phyloP scores from a whole-genome alignment of 2,888 invertebrate species.

The Desoria tigrina region DNA sequence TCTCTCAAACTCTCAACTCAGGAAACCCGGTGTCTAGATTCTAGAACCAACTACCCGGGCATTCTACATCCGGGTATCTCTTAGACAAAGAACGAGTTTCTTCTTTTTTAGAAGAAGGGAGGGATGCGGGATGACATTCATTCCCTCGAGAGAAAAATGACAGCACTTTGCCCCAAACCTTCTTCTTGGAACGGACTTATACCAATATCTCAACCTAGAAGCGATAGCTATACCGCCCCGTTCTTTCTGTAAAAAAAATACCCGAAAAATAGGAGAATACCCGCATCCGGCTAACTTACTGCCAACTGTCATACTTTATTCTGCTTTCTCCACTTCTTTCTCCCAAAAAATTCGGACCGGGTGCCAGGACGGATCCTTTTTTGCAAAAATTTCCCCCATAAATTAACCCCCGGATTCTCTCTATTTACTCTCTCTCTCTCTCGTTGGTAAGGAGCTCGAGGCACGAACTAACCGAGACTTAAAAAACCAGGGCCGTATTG shows the following conservation, averaged over 20 bases:
- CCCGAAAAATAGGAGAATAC: not conserved
- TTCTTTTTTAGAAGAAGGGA: conserved; percentile 20
- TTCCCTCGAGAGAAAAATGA: conserved; percentile 41
- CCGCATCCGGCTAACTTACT: not conserved
- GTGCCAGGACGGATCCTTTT: conserved; percentile 8
- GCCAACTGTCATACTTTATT: conserved; percentile 23
- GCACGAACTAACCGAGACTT: too few species aligned
- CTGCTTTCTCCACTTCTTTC: conserved; percentile 22
- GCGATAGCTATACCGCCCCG: not conserved
- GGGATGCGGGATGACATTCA: conserved; percentile 40
- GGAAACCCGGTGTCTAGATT: too few species aligned
- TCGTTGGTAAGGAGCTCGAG: too few species aligned
- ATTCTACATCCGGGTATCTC: too few species aligned
- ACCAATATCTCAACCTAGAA: not conserved
- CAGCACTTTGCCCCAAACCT: conserved; percentile 41
- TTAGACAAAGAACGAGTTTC: conserved; percentile 1
- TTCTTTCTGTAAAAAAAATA: conserved; percentile 2
- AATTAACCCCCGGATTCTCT: conserved; percentile 30
- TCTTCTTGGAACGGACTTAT: not conserved
- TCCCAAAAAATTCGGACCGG: not conserved
- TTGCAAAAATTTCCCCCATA: conserved; percentile 42
- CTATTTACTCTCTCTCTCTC: conserved; percentile 13
- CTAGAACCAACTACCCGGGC: not conserved
- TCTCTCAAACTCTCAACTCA: too few species aligned
- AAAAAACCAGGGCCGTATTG: too few species aligned